Evolutionary conservation across 2,113 vertebrate species (phyloP).

Genomic region (Amblyornis subalaris): DNA sequence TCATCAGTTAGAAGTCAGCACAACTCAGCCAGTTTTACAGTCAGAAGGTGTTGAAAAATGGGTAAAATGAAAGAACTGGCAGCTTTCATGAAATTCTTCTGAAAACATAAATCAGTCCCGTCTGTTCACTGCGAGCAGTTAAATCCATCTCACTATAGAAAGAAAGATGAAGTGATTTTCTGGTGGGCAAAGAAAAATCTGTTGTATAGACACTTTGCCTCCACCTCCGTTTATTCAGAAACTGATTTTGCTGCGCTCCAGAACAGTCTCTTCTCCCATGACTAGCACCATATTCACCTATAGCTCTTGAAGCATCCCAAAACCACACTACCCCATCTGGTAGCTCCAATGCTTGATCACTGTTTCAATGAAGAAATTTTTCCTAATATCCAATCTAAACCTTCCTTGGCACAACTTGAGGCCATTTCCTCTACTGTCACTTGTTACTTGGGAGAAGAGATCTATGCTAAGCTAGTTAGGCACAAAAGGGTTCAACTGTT

Average conservation of each 20-base stretch:
- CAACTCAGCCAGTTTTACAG: neutral
- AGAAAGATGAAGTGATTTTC: neutral
- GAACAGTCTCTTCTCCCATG: neutral
- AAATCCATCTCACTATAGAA: neutral
- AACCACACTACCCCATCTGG: too few relatives aligned
- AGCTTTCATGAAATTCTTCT: conserved; percentile 4
- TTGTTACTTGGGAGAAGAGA: neutral
- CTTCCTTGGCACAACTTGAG: neutral
- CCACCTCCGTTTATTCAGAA: neutral
- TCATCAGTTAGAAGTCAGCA: neutral
- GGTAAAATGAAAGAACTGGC: neutral
- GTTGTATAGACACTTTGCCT: neutral
- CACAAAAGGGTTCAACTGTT: neutral
- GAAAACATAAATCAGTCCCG: conserved; percentile 9
- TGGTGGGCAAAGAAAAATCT: neutral
- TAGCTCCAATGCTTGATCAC: neutral
- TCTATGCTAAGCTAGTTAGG: neutral
- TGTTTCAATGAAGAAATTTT: neutral
- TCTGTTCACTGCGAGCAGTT: neutral
- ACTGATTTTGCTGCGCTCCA: neutral
- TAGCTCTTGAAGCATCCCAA: neutral
- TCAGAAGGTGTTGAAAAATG: neutral
- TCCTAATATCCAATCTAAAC: neutral
- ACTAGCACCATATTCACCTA: neutral
- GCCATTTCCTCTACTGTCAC: neutral